Evolutionary conservation across 2,888 invertebrate species (phyloP), one percentile per base, ranked within the genome.

Genomic region (Tolmerus cingulatus): DNA sequence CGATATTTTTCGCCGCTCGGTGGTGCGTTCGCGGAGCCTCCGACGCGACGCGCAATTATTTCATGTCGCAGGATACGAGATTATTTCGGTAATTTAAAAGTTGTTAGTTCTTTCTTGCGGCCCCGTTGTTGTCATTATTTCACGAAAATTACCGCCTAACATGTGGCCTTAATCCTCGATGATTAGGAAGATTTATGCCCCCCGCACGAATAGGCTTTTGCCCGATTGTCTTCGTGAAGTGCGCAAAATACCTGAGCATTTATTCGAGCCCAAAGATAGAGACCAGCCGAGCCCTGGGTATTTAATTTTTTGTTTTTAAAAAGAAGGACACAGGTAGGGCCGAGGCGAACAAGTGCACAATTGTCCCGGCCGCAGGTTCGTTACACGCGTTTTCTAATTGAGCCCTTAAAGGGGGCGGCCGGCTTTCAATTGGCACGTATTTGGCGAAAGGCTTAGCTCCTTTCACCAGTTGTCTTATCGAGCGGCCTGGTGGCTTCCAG

Each of bases 151-250:
- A 86, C 76, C 86, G 74, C 27, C 84, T 84, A 84, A 84, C 84
- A 74, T 74, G 74, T 74, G 43, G 23, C 40, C 86, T 46, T 86
- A 86, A 86, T 86, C 86, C 86, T 86, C 19, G 74, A 86, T 86
- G 86, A 86, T 86, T 86, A 86, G 76, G 27, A 86, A 86, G 86
- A 86, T 86, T 86, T 86, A 86, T 86, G 76, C 76, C 46, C 74
- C 30, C 46, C 14, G 43, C 76, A 46, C 57, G 46, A 74, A 86
- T n/a, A 27, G 46, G 40, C 27, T 74, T 86, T 86, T 3, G 30
- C 19, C 27, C 43, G 51, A 74, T 74, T 86, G 74, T 76, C 34
- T 51, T 76, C 43, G 19, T 30, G 27, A 74, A 46, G 86, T 74
- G 40, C 84, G 74, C 57, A 40, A 66, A 40, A 40, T 66, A 84